Evolutionary conservation across 2,113 vertebrate genomes (phyloP).

Genomic region (Vimba vimba): DNA sequence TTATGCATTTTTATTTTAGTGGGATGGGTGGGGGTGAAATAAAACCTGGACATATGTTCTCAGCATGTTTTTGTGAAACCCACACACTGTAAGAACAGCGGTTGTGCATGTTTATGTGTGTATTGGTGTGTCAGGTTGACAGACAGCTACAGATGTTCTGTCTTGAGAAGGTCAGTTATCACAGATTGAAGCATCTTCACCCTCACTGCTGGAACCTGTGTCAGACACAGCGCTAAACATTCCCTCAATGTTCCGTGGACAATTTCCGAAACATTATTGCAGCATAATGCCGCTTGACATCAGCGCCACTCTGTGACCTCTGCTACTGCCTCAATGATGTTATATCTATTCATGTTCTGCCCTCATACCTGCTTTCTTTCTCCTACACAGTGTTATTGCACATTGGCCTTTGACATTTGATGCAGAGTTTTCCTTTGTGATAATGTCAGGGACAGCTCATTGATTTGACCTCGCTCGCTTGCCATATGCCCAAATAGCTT

Average conservation of each 20-base stretch:
- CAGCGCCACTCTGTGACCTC: conserved; percentile 35
- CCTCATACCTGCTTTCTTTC: conserved; percentile 12
- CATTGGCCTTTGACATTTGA: conserved; percentile 40
- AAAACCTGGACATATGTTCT: neutral
- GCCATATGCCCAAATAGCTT: conserved; percentile 15
- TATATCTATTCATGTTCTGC: conserved; percentile 33
- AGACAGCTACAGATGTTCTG: conserved; percentile 13
- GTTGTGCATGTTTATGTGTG: neutral
- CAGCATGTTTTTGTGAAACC: neutral
- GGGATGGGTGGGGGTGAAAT: neutral
- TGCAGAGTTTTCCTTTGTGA: conserved; percentile 39
- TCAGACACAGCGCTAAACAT: neutral
- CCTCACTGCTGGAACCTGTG: neutral
- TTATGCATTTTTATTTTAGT: neutral
- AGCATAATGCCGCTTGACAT: conserved; percentile 40
- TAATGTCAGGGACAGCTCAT: conserved; percentile 49
- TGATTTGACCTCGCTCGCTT: conserved; percentile 50
- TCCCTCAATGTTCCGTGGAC: conserved; percentile 15
- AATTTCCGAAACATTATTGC: conserved; percentile 1
- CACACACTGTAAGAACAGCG: neutral
- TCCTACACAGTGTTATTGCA: conserved; percentile 13
- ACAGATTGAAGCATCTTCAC: neutral
- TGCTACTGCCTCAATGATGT: conserved; percentile 20
- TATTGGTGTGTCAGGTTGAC: neutral
- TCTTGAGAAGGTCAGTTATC: conserved; percentile 16